Percentiles rank a stretch among this genome's conserved stretches.
Evolutionary conservation across 1,140 invertebrate species (phyloP).

Genomic region (Drosophila yakuba): DNA sequence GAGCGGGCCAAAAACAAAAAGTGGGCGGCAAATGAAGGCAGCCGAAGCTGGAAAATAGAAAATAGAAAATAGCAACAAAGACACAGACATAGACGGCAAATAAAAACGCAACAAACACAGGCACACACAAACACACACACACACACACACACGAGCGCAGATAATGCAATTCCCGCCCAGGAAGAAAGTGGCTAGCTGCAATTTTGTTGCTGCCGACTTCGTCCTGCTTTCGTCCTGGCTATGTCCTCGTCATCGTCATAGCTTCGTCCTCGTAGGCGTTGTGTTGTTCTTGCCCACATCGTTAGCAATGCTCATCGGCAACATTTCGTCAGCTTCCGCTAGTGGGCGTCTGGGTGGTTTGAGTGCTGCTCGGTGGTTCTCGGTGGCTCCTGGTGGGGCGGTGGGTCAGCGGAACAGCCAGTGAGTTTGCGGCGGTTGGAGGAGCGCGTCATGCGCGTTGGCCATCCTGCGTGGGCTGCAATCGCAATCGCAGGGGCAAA

Average conservation of each 20-base stretch:
- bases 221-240: slow-evolving; percentile 5
- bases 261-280: slow-evolving; percentile 67
- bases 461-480: slow-evolving; percentile 66
- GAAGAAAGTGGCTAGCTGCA: slow-evolving; percentile 57
- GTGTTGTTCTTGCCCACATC: slow-evolving; percentile 82
- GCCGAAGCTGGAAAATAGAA: slow-evolving; percentile 72
- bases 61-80: slow-evolving; percentile 48
- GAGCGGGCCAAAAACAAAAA: slow-evolving; percentile 55
- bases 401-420: slow-evolving; percentile 40
- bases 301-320: slow-evolving; percentile 81
- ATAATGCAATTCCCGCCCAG: slow-evolving; percentile 79
- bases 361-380: not conserved
- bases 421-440: slow-evolving; percentile 53
- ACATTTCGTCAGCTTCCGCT: slow-evolving; percentile 82
- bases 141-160: slow-evolving; percentile 37
- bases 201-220: slow-evolving; percentile 57
- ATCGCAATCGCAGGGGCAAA: slow-evolving; percentile 29
- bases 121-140: slow-evolving; percentile 16
- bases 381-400: not conserved
- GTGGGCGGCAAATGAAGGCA: slow-evolving; percentile 45
- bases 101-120: slow-evolving; percentile 64
- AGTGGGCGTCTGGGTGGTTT: slow-evolving; percentile 12
- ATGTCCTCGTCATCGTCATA: slow-evolving; percentile 18
- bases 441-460: slow-evolving; percentile 79
- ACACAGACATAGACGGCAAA: slow-evolving; percentile 59